These are phyloP conservation scores for Phaethornis superciliosus DNA, from an alignment of 2,113 vertebrate species.

Conservation along the genomic window DNA sequence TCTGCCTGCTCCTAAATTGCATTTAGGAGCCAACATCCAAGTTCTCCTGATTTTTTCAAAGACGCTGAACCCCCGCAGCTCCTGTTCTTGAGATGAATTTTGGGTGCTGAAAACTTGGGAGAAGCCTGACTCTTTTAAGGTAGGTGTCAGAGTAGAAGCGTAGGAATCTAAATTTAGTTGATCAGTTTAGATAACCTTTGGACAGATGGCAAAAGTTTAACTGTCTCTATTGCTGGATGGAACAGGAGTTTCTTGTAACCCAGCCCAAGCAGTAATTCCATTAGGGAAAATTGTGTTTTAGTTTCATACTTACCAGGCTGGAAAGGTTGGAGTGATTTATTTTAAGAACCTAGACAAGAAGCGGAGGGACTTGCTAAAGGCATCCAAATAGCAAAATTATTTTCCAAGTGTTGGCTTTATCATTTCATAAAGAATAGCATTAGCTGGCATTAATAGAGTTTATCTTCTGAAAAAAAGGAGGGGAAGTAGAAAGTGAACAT, in stretches of 20 bases:
- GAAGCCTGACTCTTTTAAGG: background rate
- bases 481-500: background rate
- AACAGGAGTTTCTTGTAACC: background rate
- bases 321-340: slow-evolving; percentile 47
- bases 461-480: background rate
- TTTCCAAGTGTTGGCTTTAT: background rate
- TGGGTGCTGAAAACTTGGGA: background rate
- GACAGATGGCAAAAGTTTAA: slow-evolving; percentile 40
- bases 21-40: background rate
- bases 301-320: slow-evolving; percentile 30
- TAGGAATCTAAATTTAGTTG: background rate
- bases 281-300: slow-evolving; percentile 18
- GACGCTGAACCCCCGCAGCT: background rate
- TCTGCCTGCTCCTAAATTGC: background rate
- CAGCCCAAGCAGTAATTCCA: background rate
- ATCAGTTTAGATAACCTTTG: slow-evolving; percentile 22
- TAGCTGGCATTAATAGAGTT: background rate
- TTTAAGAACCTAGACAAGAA: slow-evolving; percentile 15
- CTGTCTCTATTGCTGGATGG: background rate
- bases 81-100: background rate
- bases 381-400: background rate
- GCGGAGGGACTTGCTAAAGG: background rate
- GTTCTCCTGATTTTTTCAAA: background rate
- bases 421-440: background rate
- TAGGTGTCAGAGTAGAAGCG: background rate